These are phyloP conservation scores for Dicrostonyx torquatus DNA, from an alignment of 2,797 vertebrate species.

Conservation along the genomic window DNA sequence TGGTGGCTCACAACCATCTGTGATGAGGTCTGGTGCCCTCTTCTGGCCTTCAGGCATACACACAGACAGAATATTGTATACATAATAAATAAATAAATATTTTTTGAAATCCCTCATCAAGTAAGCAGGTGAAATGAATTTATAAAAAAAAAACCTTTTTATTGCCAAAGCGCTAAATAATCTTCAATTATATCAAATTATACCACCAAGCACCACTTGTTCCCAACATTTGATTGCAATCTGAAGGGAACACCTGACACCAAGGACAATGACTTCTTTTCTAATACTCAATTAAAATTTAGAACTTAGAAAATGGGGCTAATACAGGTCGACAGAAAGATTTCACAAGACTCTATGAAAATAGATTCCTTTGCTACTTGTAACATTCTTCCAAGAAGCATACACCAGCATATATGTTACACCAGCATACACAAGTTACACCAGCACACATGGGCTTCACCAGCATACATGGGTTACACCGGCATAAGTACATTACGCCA, in stretches of 20 bases:
- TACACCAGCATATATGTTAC: no score
- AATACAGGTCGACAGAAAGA: not conserved
- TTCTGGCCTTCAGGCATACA: no score
- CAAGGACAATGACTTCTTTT: conserved; percentile 31
- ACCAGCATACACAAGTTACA: no score
- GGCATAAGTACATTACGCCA: no score
- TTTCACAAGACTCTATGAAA: conserved; percentile 1
- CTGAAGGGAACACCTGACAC: not conserved
- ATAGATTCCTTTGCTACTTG: not conserved
- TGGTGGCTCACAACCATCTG: no score
- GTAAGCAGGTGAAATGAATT: no score
- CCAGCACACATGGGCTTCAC: no score
- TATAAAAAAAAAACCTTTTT: not conserved
- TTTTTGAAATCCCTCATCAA: no score
- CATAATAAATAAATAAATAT: no score
- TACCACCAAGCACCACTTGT: not conserved
- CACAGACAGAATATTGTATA: no score
- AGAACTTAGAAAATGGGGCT: not conserved
- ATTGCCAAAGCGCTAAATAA: not conserved
- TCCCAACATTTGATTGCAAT: not conserved
- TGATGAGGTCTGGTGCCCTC: no score
- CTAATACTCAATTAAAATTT: conserved; percentile 1
- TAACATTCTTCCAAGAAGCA: not conserved
- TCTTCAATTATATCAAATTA: not conserved
- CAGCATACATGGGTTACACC: no score